Percentiles rank a stretch among this genome's conserved stretches.
phyloP scores from a whole-genome alignment of 2,113 vertebrate species.

The Lanius collurio region DNA sequence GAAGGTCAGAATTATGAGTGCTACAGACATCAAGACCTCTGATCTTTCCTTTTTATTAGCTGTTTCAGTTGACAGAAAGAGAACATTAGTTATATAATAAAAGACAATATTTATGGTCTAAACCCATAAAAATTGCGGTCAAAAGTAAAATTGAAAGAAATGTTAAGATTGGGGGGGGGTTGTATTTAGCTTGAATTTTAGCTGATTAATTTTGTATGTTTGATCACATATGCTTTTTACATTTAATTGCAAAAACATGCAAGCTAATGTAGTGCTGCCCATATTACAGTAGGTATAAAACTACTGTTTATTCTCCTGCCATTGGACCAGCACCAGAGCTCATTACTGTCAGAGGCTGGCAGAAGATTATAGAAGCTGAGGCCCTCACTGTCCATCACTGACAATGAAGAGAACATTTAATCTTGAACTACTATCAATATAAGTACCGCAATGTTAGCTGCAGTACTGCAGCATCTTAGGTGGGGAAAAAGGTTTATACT shows the following conservation, averaged over 20 bases:
- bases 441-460: neutral
- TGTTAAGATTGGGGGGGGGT: fast-evolving
- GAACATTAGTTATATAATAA: neutral
- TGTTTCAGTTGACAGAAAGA: neutral
- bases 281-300: neutral
- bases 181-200: neutral
- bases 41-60: neutral
- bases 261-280: neutral
- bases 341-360: neutral
- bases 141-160: neutral
- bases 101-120: neutral
- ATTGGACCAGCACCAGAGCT: neutral
- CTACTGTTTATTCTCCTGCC: neutral
- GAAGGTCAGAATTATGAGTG: neutral
- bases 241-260: neutral
- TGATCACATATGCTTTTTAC: neutral
- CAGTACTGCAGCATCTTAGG: neutral
- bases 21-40: neutral
- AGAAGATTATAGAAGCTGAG: constrained; percentile 13
- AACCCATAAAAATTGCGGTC: neutral
- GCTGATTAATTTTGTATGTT: neutral
- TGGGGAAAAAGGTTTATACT: neutral
- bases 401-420: neutral
- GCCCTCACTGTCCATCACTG: neutral
- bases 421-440: neutral